These are phyloP conservation scores for Schizothorax lantsangensis DNA, from an alignment of 2,797 vertebrate genomes.

Conservation along the genomic window DNA sequence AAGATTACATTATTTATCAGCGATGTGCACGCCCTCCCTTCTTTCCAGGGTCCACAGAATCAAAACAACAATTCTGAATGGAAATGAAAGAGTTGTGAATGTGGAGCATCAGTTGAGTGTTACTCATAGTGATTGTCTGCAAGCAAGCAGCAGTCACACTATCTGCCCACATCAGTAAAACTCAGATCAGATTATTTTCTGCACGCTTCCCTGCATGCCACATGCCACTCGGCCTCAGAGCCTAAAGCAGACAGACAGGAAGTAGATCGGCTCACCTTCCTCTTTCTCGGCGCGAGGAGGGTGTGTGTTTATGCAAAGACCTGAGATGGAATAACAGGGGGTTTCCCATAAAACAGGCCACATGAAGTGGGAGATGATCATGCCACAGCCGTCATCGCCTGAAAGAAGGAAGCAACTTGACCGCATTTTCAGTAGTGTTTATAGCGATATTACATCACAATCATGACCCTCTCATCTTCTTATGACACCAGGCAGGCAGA, in stretches of 20 bases:
- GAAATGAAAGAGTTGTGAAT: not conserved
- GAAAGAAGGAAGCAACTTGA: not conserved
- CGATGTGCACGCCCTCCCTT: not conserved
- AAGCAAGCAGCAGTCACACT: not conserved
- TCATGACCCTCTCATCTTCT: not conserved
- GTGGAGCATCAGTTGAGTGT: not conserved
- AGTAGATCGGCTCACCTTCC: conserved; percentile 26
- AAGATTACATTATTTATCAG: not conserved
- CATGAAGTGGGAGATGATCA: not conserved
- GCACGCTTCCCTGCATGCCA: conserved; percentile 7
- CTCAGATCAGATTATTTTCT: not conserved
- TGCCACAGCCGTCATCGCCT: not conserved
- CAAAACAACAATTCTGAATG: not conserved
- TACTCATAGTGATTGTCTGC: too few species aligned
- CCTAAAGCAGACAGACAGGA: conserved; percentile 53
- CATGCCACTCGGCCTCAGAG: conserved; percentile 3
- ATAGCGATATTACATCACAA: not conserved
- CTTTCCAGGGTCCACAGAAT: not conserved
- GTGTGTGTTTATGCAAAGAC: conserved; percentile 2
- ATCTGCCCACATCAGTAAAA: conserved; percentile 30
- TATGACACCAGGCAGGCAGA: not conserved
- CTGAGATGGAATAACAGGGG: conserved; percentile 11
- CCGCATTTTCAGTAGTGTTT: not conserved
- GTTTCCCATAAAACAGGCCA: not conserved
- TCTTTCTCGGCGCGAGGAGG: not conserved